Evolutionary conservation across 2,113 vertebrate species (phyloP), one percentile per base, ranked within the genome.

Genomic region (Aegotheles bennettii): DNA sequence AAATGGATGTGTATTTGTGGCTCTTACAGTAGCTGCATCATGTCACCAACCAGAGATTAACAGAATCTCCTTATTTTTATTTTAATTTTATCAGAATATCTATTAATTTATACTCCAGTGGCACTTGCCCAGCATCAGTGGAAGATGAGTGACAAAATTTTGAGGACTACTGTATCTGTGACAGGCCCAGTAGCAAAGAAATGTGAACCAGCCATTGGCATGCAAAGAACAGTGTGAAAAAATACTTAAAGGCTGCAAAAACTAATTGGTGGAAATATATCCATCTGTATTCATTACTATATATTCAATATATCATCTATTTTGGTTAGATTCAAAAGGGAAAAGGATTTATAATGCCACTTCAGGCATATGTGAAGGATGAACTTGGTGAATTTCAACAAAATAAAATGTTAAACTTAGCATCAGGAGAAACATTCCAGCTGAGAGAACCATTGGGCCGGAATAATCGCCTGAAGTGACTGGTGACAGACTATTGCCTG

Each of bases 391-490:
- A 93, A 92, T 91, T 95, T 95, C 85, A 81, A 77, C 83, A 90
- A 94, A 93, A 94, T 93, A 78, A 95, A 93, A 93, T 87, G 83
- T 95, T 97, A 95, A 96, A 94, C 82, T 78, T 84, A 93, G 79
- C 69, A 91, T 89, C 79, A 70, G 67, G 70, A 95, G 79, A 92
- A 91, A 75, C 47, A 86, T 78, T 91, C 56, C 86, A 95, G 73
- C 92, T 92, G 90, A 94, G 93, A 92, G 83, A 93, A 91, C 70
- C 50, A 69, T 89, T 95, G 87, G 79, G 93, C 82, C 95, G 91
- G 94, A 97, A 96, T 96, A 91, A 97, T 94, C 59, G 10, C 78
- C 82, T 91, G 82, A 93, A 95, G 87, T 93, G 90, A 82, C 91
- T 95, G 75, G 95, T 95, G 93, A 85, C 84, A 95, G 84, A 76